phyloP scores from a whole-genome alignment of 1,140 invertebrate species.

The Camponotus pennsylvanicus region DNA sequence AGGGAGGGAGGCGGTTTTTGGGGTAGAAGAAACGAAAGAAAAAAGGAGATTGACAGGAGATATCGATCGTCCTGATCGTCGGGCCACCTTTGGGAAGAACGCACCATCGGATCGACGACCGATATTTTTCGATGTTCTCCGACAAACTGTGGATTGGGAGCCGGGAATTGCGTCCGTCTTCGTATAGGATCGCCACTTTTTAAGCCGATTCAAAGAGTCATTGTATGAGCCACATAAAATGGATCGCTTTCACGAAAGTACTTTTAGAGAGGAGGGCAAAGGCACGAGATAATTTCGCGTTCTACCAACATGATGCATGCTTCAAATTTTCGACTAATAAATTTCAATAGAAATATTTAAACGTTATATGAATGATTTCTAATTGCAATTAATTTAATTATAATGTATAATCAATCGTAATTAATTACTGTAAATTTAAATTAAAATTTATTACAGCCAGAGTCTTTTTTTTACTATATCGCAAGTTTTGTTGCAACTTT shows the following conservation, averaged over 20 bases:
- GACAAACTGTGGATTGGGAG: conserved; percentile 31
- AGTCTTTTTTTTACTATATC: not conserved
- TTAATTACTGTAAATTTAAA: not conserved
- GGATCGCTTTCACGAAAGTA: conserved; percentile 5
- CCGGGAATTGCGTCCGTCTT: conserved; percentile 34
- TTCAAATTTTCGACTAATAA: not conserved
- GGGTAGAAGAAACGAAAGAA: conserved; percentile 50
- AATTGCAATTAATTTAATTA: too few relatives aligned
- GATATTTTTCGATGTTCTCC: conserved; percentile 61
- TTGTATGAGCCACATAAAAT: not conserved
- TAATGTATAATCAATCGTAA: too few relatives aligned
- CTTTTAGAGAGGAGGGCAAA: not conserved
- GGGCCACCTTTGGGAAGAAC: conserved; percentile 43
- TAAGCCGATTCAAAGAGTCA: conserved; percentile 44
- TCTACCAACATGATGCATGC: not conserved
- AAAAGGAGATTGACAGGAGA: conserved; percentile 61
- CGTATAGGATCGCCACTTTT: conserved; percentile 57
- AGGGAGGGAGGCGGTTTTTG: conserved; percentile 8
- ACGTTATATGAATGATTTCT: not conserved
- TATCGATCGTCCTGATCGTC: conserved; percentile 73
- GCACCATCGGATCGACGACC: conserved; percentile 40
- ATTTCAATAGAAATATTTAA: not conserved
- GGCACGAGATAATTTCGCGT: not conserved
- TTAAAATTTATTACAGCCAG: not conserved
- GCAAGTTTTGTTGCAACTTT: not conserved